Evolutionary conservation across 2,797 vertebrate species (phyloP).

Genomic region (Bovichtus variegatus): DNA sequence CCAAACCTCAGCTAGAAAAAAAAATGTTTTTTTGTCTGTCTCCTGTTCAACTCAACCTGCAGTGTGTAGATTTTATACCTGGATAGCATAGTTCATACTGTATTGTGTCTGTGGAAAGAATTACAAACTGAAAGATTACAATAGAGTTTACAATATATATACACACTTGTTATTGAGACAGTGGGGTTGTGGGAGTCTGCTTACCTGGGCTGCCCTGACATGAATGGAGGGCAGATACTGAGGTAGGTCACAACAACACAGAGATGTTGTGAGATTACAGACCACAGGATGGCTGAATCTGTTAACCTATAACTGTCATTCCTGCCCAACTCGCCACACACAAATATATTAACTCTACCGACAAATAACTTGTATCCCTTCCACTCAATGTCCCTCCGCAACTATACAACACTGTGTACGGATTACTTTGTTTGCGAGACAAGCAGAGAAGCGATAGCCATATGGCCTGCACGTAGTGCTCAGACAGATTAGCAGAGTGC

Average conservation of each 20-base stretch:
- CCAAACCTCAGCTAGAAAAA: conserved; percentile 10
- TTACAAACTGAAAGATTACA: neutral
- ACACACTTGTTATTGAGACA: conserved; percentile 51
- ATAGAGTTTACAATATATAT: conserved; percentile 47
- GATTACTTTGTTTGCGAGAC: conserved; percentile 45
- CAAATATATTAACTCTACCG: neutral
- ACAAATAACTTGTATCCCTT: conserved; percentile 5
- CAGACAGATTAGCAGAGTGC: conserved; percentile 76
- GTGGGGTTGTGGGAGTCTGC: conserved; percentile 35
- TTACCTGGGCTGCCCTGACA: conserved; percentile 56
- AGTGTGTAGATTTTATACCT: conserved; percentile 6
- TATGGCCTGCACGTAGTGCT: conserved; percentile 67
- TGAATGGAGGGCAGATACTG: conserved; percentile 39
- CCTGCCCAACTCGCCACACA: neutral
- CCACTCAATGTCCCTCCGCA: neutral
- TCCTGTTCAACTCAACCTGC: neutral
- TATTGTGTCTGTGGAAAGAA: neutral
- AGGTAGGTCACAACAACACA: conserved; percentile 22
- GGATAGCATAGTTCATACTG: neutral
- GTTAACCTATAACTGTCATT: conserved; percentile 3
- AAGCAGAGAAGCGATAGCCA: conserved; percentile 42
- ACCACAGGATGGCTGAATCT: neutral
- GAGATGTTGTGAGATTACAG: conserved; percentile 33
- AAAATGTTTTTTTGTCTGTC: neutral
- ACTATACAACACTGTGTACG: conserved; percentile 24